Evolutionary conservation across 2,888 invertebrate species (phyloP).

Genomic region (Papilio protenor): DNA sequence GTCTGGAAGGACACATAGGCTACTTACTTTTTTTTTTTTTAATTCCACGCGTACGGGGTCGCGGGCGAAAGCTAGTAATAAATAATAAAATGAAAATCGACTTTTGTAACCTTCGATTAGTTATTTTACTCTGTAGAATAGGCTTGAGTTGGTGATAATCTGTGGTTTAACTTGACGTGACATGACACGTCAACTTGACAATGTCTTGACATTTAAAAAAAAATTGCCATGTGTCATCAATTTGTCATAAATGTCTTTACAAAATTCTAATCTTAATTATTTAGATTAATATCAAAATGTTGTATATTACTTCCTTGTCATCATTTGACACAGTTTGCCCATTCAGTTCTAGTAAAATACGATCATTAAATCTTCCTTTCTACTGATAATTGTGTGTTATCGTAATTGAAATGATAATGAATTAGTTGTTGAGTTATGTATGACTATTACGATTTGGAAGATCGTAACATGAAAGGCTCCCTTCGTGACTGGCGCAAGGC

Average conservation of each 20-base stretch:
- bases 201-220: not conserved
- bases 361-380: not conserved
- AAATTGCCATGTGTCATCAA: constrained; percentile 34
- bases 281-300: constrained; percentile 42
- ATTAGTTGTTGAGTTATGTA: constrained; percentile 72
- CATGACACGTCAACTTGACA: not conserved
- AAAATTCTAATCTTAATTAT: constrained; percentile 39
- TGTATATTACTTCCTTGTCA: not conserved
- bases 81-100: not conserved
- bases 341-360: constrained; percentile 2
- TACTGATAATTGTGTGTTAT: constrained; percentile 28
- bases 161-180: not conserved
- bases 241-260: constrained; percentile 29
- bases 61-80: too few species aligned
- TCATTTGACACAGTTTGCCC: constrained; percentile 9
- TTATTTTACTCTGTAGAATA: not conserved
- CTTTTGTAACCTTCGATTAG: not conserved
- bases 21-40: too few species aligned
- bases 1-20: too few species aligned
- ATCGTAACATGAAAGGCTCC: constrained; percentile 78
- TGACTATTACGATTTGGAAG: constrained; percentile 76
- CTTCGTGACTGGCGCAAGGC: constrained; percentile 95
- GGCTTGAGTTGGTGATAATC: not conserved
- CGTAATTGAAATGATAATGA: constrained; percentile 56
- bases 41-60: too few species aligned